Base-by-base conservation (phyloP, 2,888 invertebrate species). In the Diaphora mendica region DNA sequence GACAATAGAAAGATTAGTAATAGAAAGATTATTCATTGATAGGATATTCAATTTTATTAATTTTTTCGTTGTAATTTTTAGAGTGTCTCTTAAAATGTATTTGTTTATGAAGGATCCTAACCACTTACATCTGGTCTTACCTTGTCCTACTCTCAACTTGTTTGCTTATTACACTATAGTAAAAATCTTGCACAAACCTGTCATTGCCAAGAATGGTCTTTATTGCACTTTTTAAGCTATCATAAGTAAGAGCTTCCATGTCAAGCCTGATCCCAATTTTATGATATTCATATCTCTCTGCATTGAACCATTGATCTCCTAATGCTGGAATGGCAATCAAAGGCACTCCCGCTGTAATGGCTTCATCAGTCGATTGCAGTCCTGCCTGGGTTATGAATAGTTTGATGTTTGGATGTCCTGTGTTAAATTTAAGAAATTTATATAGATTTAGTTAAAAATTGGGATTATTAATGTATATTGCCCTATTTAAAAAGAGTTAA, bases 331-430 rank as follows among this genome's bases (percentile, higher is more conserved):
- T 83, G 5, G 89, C 93, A 55, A 94, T 82, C 5, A 95, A 72
- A 2, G 95, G 94, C 0, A 93, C 91, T 39, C 89, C 90, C 11
- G 91, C 90, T 51, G 81, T 77, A 30, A 95, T 91, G 0, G 94
- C 90, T 84, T 95, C 95, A 67, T 94, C 93, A 0, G 92, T 88
- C 0, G 95, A 94, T 76, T 94, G 93, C 0, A 93, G 75, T 23
- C 95, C 95, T 48, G 91, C 93, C 88, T 95, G 94, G 1, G 92
- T 93, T 44, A 95, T 89, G 67, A 90, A 90, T 1, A 89, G 33
- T 80, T 94, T 95, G 1, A 96, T 74, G 70, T 96, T 96, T 11
- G 92, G 91, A 83, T 96, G 95, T 30, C 67, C 92, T 92, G 79
- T 48, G 48, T 48, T 20, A 20, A 48, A 48, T 20, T 44, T 4